Conservation (phyloP, 2,113 vertebrate species). For the Notothenia coriiceps region DNA sequence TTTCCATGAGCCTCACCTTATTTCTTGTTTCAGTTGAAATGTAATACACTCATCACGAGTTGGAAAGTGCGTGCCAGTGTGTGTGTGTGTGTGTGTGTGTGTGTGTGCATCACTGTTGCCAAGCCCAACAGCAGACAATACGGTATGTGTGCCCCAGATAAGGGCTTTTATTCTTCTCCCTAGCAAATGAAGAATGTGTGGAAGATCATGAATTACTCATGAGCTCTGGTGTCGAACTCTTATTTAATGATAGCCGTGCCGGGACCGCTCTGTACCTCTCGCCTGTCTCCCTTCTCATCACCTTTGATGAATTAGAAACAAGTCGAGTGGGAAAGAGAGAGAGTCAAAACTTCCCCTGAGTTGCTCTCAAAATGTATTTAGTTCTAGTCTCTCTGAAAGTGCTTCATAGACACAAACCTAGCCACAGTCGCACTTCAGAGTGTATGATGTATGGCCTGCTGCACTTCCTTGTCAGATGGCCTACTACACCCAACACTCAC, state of each 20-base stretch:
- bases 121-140: slow-evolving; percentile 38
- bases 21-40: not conserved
- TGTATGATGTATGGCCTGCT: slow-evolving; percentile 57
- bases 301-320: slow-evolving; percentile 69
- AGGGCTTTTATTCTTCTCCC: slow-evolving; percentile 43
- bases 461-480: slow-evolving; percentile 56
- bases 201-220: slow-evolving; percentile 76
- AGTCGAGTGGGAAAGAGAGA: slow-evolving; percentile 16
- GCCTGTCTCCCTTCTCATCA: slow-evolving; percentile 51
- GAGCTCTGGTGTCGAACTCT: slow-evolving; percentile 66
- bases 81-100: not conserved
- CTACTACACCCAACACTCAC: slow-evolving; percentile 62
- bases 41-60: not conserved
- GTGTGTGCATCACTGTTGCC: slow-evolving; percentile 14
- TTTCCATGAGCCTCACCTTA: slow-evolving; percentile 6
- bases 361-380: slow-evolving; percentile 54
- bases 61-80: not conserved
- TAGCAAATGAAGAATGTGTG: slow-evolving; percentile 49
- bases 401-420: slow-evolving; percentile 49
- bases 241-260: slow-evolving; percentile 67
- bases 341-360: slow-evolving; percentile 41
- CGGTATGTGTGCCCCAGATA: slow-evolving; percentile 58
- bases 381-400: slow-evolving; percentile 37
- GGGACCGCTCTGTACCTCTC: slow-evolving; percentile 50
- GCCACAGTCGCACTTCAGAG: slow-evolving; percentile 24